These are phyloP conservation scores for Tenthredo amoena DNA, from an alignment of 2,888 invertebrate species.

Conservation along the genomic window DNA sequence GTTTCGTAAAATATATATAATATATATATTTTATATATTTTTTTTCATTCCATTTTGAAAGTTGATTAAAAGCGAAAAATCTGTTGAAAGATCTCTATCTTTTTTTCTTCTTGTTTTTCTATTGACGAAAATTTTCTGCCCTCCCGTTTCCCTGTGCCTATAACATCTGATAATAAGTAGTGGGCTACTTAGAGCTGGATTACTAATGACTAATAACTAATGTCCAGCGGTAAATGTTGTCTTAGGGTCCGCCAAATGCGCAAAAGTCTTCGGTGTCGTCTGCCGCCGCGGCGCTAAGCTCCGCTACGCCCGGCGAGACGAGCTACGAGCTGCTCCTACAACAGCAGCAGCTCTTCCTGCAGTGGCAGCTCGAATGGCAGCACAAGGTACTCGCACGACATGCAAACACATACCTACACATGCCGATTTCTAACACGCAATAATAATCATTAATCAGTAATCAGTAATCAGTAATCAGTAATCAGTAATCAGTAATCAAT, in stretches of 20 bases:
- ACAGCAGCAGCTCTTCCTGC: constrained; percentile 95
- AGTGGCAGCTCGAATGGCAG: constrained; percentile 90
- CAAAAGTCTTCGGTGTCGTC: constrained; percentile 85
- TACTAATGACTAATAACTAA: constrained; percentile 60
- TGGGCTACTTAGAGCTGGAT: constrained; percentile 57
- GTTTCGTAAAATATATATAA: neutral
- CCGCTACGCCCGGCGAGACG: constrained; percentile 83
- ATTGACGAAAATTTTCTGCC: constrained; percentile 39
- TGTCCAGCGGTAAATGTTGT: constrained; percentile 60
- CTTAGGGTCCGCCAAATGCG: constrained; percentile 91
- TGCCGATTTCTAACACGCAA: constrained; percentile 46
- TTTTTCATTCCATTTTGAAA: neutral
- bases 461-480: constrained; percentile 40
- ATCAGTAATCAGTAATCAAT: constrained; percentile 37
- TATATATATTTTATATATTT: neutral
- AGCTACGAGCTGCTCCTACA: constrained; percentile 95
- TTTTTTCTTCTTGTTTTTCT: neutral
- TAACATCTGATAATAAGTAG: constrained; percentile 47
- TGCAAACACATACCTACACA: constrained; percentile 47
- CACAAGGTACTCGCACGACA: constrained; percentile 81
- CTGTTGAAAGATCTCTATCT: neutral
- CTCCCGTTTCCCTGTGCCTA: constrained; percentile 26
- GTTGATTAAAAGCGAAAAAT: constrained; percentile 13
- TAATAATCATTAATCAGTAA: constrained; percentile 47
- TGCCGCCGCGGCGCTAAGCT: constrained; percentile 74